These are phyloP conservation scores for Metacarcinus magister DNA, from an alignment of 2,888 invertebrate species.

Conservation along the genomic window DNA sequence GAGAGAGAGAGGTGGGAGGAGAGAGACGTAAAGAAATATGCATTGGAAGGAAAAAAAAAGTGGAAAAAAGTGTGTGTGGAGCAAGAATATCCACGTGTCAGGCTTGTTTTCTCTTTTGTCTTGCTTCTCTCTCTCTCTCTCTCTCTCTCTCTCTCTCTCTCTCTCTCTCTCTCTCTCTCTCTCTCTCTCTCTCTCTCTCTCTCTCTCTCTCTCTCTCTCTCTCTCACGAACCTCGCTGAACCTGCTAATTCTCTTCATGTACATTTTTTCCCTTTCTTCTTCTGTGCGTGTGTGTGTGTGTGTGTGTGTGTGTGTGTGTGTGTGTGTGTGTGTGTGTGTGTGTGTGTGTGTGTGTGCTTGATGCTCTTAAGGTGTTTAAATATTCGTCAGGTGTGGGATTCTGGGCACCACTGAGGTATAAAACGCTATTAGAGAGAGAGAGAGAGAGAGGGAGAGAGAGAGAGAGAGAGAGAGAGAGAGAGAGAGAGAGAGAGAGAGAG, in stretches of 20 bases:
- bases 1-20: constrained; percentile 34
- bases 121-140: not conserved
- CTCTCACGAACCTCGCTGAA: not conserved
- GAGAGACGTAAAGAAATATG: constrained; percentile 31
- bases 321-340: too few species aligned
- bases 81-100: not conserved
- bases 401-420: too few species aligned
- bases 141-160: not conserved
- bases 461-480: too few species aligned
- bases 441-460: too few species aligned
- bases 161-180: constrained; percentile 48
- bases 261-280: not conserved
- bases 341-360: too few species aligned
- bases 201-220: not conserved
- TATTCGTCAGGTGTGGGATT: too few species aligned
- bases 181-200: not conserved
- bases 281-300: not conserved
- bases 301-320: too few species aligned
- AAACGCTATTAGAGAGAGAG: too few species aligned
- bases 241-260: not conserved
- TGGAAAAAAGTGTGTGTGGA: not conserved
- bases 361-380: too few species aligned
- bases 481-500: too few species aligned
- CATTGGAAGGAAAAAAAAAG: not conserved
- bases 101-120: not conserved